phyloP scores from a whole-genome alignment of 2,888 invertebrate genomes.

The Rhabditoides inermis region DNA sequence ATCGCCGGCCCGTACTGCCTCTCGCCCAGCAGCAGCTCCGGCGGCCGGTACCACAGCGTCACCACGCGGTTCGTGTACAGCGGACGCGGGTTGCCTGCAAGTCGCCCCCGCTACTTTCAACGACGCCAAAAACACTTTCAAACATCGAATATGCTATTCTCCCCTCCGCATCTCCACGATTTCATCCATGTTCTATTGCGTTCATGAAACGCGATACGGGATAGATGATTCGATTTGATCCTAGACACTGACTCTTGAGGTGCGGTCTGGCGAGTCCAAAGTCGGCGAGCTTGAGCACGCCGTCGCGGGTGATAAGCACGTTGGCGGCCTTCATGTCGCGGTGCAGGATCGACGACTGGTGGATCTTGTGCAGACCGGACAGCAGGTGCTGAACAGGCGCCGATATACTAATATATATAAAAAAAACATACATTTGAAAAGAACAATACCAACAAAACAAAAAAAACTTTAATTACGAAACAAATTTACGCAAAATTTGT shows the following conservation, averaged over 20 bases:
- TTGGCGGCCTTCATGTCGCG: conserved; percentile 99
- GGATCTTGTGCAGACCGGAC: conserved; percentile 75
- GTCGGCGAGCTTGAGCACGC: conserved; percentile 86
- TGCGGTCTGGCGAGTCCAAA: conserved; percentile 81
- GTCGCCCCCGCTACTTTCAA: too few relatives aligned
- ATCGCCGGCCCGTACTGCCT: conserved; percentile 92
- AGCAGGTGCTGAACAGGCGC: conserved; percentile 38
- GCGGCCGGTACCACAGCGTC: conserved; percentile 80
- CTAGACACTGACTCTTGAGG: too few relatives aligned
- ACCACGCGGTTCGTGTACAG: conserved; percentile 92
- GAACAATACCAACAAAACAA: too few relatives aligned
- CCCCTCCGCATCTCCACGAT: too few relatives aligned
- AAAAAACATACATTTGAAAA: not conserved
- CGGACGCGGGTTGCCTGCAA: too few relatives aligned
- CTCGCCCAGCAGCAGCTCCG: conserved; percentile 50
- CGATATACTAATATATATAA: too few relatives aligned
- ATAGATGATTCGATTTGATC: too few relatives aligned
- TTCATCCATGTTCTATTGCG: too few relatives aligned
- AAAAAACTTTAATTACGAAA: too few relatives aligned
- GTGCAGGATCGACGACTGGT: conserved; percentile 78
- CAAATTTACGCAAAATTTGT: not conserved
- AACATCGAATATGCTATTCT: too few relatives aligned
- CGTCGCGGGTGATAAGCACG: conserved; percentile 88
- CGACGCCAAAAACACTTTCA: too few relatives aligned
- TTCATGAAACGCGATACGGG: too few relatives aligned